These are phyloP conservation scores for Otus sunia DNA, from an alignment of 2,113 vertebrate species.

Conservation along the genomic window DNA sequence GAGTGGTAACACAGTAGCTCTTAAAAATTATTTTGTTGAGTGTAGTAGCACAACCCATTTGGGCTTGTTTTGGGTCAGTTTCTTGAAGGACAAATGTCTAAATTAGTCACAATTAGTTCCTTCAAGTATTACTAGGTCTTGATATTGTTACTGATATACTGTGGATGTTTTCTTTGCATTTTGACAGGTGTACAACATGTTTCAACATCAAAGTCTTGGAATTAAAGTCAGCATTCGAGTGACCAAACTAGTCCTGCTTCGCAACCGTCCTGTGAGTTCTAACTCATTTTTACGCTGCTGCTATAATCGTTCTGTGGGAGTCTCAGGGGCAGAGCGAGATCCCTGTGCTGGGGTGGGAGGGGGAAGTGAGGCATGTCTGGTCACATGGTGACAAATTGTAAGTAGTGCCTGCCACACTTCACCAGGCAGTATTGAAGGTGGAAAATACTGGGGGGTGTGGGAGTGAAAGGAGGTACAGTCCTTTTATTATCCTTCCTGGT, in stretches of 20 bases:
- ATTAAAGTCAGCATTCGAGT: constrained; percentile 89
- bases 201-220: constrained; percentile 91
- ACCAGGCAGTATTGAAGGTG: background rate
- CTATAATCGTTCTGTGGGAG: background rate
- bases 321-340: background rate
- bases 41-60: background rate
- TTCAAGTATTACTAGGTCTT: background rate
- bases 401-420: background rate
- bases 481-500: background rate
- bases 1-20: background rate
- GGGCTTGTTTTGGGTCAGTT: background rate
- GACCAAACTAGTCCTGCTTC: constrained; percentile 91
- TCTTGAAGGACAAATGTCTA: background rate
- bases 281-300: background rate
- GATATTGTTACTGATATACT: background rate
- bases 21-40: background rate
- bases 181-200: constrained; percentile 95
- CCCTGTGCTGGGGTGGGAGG: background rate
- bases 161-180: background rate
- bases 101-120: background rate
- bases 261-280: constrained; percentile 88
- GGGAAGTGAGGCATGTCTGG: background rate
- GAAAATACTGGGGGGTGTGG: background rate
- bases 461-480: background rate
- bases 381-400: background rate